Evolutionary conservation across 2,797 vertebrate genomes (phyloP), one percentile per base, ranked within the genome.

Genomic region (Tachyglossus aculeatus): DNA sequence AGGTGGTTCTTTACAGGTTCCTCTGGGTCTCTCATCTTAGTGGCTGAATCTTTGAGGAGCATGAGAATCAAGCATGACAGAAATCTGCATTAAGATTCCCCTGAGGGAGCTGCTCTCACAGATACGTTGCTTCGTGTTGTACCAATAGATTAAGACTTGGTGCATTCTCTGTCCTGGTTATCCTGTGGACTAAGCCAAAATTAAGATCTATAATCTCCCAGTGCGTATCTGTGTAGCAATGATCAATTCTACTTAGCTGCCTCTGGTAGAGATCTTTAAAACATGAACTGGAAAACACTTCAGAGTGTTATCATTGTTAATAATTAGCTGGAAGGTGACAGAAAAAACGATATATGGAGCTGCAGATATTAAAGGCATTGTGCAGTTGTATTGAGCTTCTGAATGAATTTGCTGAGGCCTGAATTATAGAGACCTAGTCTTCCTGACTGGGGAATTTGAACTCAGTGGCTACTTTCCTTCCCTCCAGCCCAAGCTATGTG

Each of bases 291-390:
- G 34, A 36, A 81, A 77, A 70, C 43, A 37, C n/a, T 36, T 40
- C 29, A 75, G 51, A 50, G 51, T 62, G 47, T 62, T 77, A 65
- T 54, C 33, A 15, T 67, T 40, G 54, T 78, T 74, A 77, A 63
- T 77, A 48, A 80, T 80, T 84, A 68, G 3, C 66, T 81, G 79
- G 7, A 64, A 76, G 66, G 77, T 67, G 52, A 80, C 7, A 32
- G 22, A 21, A 48, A 32, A 21, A 58, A 67, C 64, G 67, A 21
- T 68, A 56, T 74, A 54, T 68, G 32, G 19, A 16, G 61, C 8
- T 38, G 18, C 40, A 61, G 63, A 16, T 40, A 54, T 41, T 34
- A 18, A 82, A 67, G 48, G 7, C 21, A 56, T 55, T 66, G 60
- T 74, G 15, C 58, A 40, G 43, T 53, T 3, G 52, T 63, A 38